Base-by-base conservation (phyloP, 2,797 vertebrate genomes). In the Falco peregrinus region DNA sequence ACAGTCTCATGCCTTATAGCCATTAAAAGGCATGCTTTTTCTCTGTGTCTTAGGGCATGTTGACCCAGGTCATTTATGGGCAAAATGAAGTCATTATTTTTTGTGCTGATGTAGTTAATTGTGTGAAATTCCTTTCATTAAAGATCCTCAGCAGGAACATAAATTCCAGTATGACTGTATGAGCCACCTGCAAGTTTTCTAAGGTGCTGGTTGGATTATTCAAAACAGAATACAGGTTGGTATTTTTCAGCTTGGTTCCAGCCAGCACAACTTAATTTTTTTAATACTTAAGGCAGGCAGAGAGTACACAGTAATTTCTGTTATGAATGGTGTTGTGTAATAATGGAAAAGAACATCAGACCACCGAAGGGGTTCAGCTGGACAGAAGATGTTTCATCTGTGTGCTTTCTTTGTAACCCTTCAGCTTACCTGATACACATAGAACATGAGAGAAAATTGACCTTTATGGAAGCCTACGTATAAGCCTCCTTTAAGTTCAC, bases 381-480 rank as follows among this genome's bases (percentile, higher is more conserved):
- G 11, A 37, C 3, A 1, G 25, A 53, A 45, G 18, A 21, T 0
- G 1, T 83, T 84, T 67, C 6, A 5, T 59, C 5, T 76, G 1
- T 1, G 0, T 43, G 15, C 53, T 8, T 13, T n/a, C 33, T 78
- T 54, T 71, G 15, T 53, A 50, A 61, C 4, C 25, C 84, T 63
- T 74, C 18, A 53, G 28, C 5, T 83, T 80, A 60, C 28, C n/a
- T 90, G 31, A 37, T 22, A 10, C 7, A 16, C 64, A 12, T 16
- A 82, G 48, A 54, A 56, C 5, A 2, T 54, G 12, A 79, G 53
- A 48, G 35, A 51, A 89, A 56, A 56, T 9, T 35, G 20, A 47
- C 33, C 14, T 85, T 91, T 33, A 39, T 35, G 21, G 31, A 63
- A 56, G 13, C 8, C 11, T 39, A 0, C 13, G 6, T 33, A 15